phyloP scores from a whole-genome alignment of 2,113 vertebrate genomes.

The Erpornis zantholeuca region DNA sequence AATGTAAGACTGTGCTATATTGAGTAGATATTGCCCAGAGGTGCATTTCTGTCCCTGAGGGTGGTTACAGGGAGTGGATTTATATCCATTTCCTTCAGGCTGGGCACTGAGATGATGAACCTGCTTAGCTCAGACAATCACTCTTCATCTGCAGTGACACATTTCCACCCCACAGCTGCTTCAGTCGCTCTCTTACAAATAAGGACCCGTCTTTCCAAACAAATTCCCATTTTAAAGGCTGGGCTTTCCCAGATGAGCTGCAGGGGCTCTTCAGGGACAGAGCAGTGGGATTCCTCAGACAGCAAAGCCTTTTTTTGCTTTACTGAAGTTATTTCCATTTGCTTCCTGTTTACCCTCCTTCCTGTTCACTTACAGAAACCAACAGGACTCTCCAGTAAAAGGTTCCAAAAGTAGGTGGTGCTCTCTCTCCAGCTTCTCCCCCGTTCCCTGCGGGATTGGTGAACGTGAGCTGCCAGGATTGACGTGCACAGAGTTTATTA shows the following conservation, averaged over 20 bases:
- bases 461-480: background rate
- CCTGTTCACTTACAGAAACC: background rate
- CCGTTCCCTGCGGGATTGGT: background rate
- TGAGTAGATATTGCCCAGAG: fast-evolving
- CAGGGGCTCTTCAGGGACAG: background rate
- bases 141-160: background rate
- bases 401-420: conserved; percentile 3
- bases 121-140: background rate
- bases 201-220: background rate
- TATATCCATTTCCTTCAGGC: background rate
- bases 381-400: background rate
- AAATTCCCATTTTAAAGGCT: background rate
- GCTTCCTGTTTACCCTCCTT: background rate
- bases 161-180: background rate
- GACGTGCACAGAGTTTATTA: background rate
- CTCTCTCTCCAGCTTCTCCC: conserved; percentile 10
- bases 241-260: background rate
- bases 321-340: background rate
- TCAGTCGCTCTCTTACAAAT: fast-evolving
- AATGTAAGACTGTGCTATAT: fast-evolving
- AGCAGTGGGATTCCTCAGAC: background rate
- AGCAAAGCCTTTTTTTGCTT: background rate
- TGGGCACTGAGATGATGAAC: background rate
- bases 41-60: background rate
- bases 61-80: background rate